Base-by-base conservation (phyloP, 2,797 vertebrate genomes). In the Acipenser transmontanus region DNA sequence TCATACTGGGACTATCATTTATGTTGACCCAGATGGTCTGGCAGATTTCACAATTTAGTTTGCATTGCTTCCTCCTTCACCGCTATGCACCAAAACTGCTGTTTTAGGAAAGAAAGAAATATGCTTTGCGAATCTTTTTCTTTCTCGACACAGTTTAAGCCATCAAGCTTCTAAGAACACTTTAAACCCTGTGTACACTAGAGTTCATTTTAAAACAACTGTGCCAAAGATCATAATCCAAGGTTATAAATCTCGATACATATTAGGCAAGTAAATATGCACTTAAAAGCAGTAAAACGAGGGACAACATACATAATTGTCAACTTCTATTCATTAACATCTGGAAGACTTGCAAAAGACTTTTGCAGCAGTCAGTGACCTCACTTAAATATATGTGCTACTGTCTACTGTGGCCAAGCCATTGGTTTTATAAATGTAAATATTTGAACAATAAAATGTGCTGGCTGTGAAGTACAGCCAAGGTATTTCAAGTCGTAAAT, bases 381-480 rank as follows among this genome's bases (percentile, higher is more conserved):
- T 81, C 68, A 76, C 50, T 69, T 63, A 71, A 77, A 81, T 65
- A 70, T 59, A 74, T 51, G 66, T 67, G 78, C 80, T 80, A 80
- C 81, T 75, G 79, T 81, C 74, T 81, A 70, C 72, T 63, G 68
- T 69, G 34, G 34, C 34, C 34, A 34, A 34, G 34, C 34, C 34
- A 34, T 68, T 77, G 73, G 77, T 80, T 78, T 70, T 70, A 73
- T 65, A 65, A 75, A 79, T 75, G 81, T 83, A 84, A 85, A 87
- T 78, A 84, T 84, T 81, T 75, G 68, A 82, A 69, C 6, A 17
- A 63, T 66, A 65, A 34, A 59, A 74, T 59, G 59, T 59, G 74
- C 77, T 77, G 67, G 76, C 72, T 73, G 76, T 73, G 73, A 76
- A 73, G 70, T 51, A 2, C 13, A 68, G 74, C 69, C 63, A 70